phyloP scores from a whole-genome alignment of 2,888 invertebrate species.

The Oligia strigilis region DNA sequence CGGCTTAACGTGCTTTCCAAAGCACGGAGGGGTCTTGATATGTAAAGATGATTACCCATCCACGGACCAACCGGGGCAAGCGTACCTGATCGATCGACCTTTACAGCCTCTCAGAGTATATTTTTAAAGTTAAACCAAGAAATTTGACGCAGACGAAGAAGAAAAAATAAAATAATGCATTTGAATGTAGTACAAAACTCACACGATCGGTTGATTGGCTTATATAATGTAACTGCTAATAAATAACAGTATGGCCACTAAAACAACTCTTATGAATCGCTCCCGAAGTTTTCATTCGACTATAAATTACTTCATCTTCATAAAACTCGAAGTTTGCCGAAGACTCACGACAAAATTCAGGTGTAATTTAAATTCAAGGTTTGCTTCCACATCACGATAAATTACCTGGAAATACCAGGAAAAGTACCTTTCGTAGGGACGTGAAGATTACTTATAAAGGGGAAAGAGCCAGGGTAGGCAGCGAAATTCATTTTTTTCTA shows the following conservation, averaged over 20 bases:
- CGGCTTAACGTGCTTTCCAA: no score
- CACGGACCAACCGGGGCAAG: no score
- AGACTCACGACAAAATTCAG: conserved; percentile 54
- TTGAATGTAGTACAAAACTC: no score
- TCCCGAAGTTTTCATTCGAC: conserved; percentile 8
- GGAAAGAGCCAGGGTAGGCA: not conserved
- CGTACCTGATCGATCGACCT: no score
- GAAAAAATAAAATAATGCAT: not conserved
- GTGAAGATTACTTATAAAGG: conserved; percentile 75
- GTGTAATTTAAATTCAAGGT: conserved; percentile 67
- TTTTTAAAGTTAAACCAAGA: not conserved
- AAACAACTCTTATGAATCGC: conserved; percentile 23
- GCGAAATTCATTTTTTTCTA: not conserved
- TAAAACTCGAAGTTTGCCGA: conserved; percentile 41
- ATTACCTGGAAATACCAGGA: conserved; percentile 61
- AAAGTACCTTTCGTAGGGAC: conserved; percentile 64
- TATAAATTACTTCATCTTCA: conserved; percentile 41
- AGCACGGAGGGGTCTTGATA: no score
- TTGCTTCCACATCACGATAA: conserved; percentile 67
- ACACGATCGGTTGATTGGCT: not conserved
- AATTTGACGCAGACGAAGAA: not conserved
- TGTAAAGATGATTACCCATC: no score
- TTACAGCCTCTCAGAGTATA: not conserved
- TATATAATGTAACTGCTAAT: not conserved
- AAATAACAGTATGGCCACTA: conserved; percentile 7